Evolutionary conservation across 2,888 invertebrate species (phyloP).

Genomic region (Nemapogon koenigi): DNA sequence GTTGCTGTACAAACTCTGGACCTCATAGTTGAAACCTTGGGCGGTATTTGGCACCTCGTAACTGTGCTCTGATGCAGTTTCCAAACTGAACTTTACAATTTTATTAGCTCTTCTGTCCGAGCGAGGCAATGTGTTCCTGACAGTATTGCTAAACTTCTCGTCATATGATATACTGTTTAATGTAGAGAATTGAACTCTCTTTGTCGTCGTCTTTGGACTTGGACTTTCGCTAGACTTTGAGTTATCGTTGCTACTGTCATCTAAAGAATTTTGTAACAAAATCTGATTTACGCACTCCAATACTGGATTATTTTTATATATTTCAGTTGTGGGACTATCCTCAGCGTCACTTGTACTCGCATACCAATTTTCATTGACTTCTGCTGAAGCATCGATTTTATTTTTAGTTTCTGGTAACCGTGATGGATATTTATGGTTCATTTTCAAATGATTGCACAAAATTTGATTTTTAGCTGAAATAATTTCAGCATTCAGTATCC

Average conservation of each 20-base stretch:
- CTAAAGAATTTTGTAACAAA: constrained; percentile 74
- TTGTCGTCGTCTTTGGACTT: constrained; percentile 54
- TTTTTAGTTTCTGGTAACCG: constrained; percentile 34
- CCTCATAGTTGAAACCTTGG: constrained; percentile 58
- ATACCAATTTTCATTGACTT: constrained; percentile 79
- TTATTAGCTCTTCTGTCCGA: constrained; percentile 55
- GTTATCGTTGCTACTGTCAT: constrained; percentile 60
- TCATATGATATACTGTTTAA: constrained; percentile 67
- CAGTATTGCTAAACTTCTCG: constrained; percentile 42
- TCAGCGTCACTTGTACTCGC: constrained; percentile 81
- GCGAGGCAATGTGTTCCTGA: constrained; percentile 41
- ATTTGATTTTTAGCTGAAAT: constrained; percentile 53
- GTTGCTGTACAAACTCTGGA: constrained; percentile 76
- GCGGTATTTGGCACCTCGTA: constrained; percentile 68
- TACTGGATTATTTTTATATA: constrained; percentile 82
- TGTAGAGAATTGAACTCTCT: constrained; percentile 69
- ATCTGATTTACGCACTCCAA: constrained; percentile 88
- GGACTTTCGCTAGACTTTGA: constrained; percentile 54
- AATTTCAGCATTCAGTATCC: constrained; percentile 36
- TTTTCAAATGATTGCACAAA: constrained; percentile 41
- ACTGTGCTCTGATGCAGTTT: constrained; percentile 63
- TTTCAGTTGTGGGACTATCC: constrained; percentile 72
- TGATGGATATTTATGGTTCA: constrained; percentile 34
- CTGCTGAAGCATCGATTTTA: constrained; percentile 34
- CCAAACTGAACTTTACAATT: constrained; percentile 58